Evolutionary conservation across 2,888 invertebrate species (phyloP).

Genomic region (Ormyrus pomaceus): DNA sequence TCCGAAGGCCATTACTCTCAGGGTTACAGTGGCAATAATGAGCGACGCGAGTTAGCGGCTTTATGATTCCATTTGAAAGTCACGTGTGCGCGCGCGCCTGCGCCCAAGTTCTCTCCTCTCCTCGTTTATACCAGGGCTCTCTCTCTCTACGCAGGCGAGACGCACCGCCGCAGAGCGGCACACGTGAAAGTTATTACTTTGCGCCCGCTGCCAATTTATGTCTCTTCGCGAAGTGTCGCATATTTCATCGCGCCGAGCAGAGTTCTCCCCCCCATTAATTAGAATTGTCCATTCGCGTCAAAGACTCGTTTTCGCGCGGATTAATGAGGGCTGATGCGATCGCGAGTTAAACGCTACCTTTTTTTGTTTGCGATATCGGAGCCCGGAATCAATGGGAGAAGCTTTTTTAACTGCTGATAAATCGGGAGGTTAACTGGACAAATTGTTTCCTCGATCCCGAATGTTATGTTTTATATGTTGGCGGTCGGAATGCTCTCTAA

Average conservation of each 20-base stretch:
- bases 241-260: constrained; percentile 9
- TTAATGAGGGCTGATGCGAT: constrained; percentile 11
- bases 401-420: not conserved
- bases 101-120: too few relatives aligned
- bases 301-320: not conserved
- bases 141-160: too few relatives aligned
- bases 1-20: constrained; percentile 16
- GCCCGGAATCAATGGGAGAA: not conserved
- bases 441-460: not conserved
- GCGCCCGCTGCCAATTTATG: constrained; percentile 16
- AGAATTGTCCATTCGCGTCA: constrained; percentile 11
- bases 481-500: not conserved
- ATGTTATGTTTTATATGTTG: not conserved
- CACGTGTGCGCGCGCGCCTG: not conserved
- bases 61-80: constrained; percentile 33
- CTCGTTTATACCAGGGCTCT: too few relatives aligned
- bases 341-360: not conserved
- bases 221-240: not conserved
- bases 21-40: constrained; percentile 31
- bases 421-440: not conserved
- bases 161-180: not conserved
- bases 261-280: constrained; percentile 14
- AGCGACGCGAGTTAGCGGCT: constrained; percentile 17
- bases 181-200: constrained; percentile 29
- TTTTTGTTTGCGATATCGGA: not conserved